Evolutionary conservation across 2,888 invertebrate species (phyloP), one percentile per base, ranked within the genome.

Genomic region (Chydorus sphaericus): DNA sequence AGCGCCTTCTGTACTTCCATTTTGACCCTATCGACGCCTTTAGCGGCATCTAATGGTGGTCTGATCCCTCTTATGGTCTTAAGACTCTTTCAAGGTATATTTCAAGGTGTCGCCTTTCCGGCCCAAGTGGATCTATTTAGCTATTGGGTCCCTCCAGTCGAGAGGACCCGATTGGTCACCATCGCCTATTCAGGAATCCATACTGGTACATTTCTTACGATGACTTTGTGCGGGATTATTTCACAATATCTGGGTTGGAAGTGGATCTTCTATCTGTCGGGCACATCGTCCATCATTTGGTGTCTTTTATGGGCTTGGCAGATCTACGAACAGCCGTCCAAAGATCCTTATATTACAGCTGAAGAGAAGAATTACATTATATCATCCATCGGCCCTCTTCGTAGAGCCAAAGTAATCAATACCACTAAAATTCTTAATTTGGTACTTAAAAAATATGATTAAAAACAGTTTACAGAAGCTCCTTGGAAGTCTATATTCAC

Each of bases 141-240:
- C 0, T 78, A 80, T 55, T 89, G 89, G 89, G 82, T 87, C 14
- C 88, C 88, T 3, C 80, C 82, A 1, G 66, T 80, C 37, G 88
- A 89, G 67, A 76, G 88, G 49, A 84, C 85, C 7, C 76, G 83
- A 1, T 74, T 88, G 55, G 85, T 85, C 0, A 85, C 87, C 0
- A 77, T 89, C 60, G 85, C 86, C 0, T 88, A 87, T 72, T 85
- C 87, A 50, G 89, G 89, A 31, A 85, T 84, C 66, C 87, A 87
- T 69, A 81, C 84, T 0, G 89, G 89, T 23, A 89, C 88, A 0
- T 87, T 89, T 0, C 75, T 89, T 7, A 80, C 88, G 0, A 82
- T 89, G 81, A 85, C 86, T 0, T 67, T 83, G 0, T 83, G 83
- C 57, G 87, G 87, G 0, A 65, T 83, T 29, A 72, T 90, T 54